Evolutionary conservation across 1,140 invertebrate genomes (phyloP).

Genomic region (Stenopsyche tienmushanensis): DNA sequence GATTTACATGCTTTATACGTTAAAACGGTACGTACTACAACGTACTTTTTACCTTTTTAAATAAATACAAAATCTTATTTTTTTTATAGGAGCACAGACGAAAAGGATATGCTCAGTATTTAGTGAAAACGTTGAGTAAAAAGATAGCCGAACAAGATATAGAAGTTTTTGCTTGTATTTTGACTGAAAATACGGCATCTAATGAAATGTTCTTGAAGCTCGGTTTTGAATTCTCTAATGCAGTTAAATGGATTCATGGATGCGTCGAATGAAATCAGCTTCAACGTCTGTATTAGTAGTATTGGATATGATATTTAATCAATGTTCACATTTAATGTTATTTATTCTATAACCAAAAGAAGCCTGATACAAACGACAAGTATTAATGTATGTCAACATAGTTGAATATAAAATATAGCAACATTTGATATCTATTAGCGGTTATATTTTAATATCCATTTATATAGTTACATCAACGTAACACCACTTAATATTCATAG

Average conservation of each 20-base stretch:
- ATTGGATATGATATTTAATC: neutral
- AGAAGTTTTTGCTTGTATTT: slow-evolving; percentile 1
- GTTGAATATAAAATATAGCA: no score
- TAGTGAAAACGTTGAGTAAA: neutral
- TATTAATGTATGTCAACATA: no score
- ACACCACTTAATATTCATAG: no score
- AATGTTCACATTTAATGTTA: neutral
- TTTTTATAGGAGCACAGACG: slow-evolving; percentile 3
- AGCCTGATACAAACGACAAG: no score
- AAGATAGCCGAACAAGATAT: neutral
- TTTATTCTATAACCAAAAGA: neutral
- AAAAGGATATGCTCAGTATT: neutral
- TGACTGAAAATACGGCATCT: neutral
- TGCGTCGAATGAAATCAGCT: no score
- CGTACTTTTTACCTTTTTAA: neutral
- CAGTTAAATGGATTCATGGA: neutral
- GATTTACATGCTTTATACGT: slow-evolving; percentile 11
- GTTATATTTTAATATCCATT: no score
- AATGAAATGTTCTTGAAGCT: neutral
- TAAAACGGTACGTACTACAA: neutral
- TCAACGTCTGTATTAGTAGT: no score
- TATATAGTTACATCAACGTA: no score
- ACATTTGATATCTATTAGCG: no score
- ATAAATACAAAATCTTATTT: neutral
- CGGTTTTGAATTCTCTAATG: neutral